Percentiles rank a stretch among this genome's conserved stretches.
Evolutionary conservation across 35 echinoderm and acorn worm genomes (phyloP).

Genomic region (Nesometra sesokonis): DNA sequence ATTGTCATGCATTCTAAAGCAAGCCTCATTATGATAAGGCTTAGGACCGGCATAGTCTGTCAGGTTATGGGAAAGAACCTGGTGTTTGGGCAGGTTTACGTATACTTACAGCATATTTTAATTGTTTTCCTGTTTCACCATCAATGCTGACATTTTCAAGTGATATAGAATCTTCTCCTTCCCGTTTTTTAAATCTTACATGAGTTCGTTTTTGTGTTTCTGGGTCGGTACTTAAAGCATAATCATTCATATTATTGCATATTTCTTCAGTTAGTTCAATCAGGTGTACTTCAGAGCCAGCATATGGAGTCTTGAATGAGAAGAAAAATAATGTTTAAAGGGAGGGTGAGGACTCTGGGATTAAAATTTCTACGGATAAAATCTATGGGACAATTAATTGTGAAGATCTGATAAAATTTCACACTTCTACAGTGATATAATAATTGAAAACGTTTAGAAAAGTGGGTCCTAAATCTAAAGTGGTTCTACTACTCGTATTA

Average conservation of each 20-base stretch:
- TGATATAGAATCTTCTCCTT: neutral
- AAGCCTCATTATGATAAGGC: too few relatives aligned
- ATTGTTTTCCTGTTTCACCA: neutral
- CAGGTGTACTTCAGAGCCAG: constrained; percentile 52
- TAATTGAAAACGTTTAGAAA: too few relatives aligned
- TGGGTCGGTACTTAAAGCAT: constrained; percentile 35
- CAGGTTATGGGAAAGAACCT: too few relatives aligned
- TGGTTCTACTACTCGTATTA: too few relatives aligned
- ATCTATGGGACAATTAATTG: too few relatives aligned
- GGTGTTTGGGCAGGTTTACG: neutral
- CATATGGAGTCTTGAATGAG: constrained; percentile 37
- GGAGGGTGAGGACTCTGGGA: too few relatives aligned
- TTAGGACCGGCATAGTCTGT: too few relatives aligned
- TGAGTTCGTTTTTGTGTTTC: constrained; percentile 37
- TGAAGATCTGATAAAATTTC: too few relatives aligned
- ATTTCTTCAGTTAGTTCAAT: constrained; percentile 42
- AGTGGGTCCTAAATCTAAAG: too few relatives aligned
- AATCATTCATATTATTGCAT: constrained; percentile 62
- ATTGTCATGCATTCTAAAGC: too few relatives aligned
- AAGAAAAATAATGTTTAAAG: neutral
- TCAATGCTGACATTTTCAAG: neutral
- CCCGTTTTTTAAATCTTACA: constrained; percentile 31
- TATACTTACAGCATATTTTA: constrained; percentile 16
- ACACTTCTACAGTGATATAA: too few relatives aligned
- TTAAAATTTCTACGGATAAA: too few relatives aligned